These are phyloP conservation scores for Carcharodon carcharias DNA, from an alignment of 2,797 vertebrate genomes.

Conservation along the genomic window DNA sequence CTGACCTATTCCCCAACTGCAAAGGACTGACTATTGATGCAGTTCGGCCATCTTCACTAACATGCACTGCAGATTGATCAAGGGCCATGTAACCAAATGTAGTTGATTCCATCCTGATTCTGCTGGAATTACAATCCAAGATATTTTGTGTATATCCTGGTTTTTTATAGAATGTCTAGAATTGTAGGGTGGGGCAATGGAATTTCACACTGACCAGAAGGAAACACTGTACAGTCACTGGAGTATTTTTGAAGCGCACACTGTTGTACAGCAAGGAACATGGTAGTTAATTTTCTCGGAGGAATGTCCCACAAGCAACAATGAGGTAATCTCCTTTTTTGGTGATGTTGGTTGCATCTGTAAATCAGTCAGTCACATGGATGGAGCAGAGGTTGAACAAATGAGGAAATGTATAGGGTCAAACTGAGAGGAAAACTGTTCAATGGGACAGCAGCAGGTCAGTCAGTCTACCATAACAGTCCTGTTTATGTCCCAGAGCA, in stretches of 20 bases:
- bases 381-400: background rate
- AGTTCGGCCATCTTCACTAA: background rate
- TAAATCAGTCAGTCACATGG: no score
- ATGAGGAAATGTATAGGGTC: background rate
- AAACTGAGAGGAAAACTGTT: background rate
- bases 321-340: background rate
- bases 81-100: background rate
- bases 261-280: background rate
- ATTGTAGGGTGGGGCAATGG: background rate
- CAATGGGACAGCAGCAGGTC: background rate
- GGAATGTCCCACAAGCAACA: background rate
- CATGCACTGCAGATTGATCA: background rate
- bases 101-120: background rate
- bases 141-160: background rate
- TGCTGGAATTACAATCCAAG: no score
- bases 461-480: background rate
- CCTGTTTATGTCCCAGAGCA: no score
- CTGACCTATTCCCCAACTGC: background rate
- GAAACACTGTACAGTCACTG: background rate
- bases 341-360: background rate
- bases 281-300: background rate
- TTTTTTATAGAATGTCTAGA: background rate
- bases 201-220: background rate
- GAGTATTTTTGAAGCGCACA: background rate
- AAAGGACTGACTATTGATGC: background rate